Conservation (phyloP, 2,888 invertebrate species). For the Cataglyphis altisquamis region DNA sequence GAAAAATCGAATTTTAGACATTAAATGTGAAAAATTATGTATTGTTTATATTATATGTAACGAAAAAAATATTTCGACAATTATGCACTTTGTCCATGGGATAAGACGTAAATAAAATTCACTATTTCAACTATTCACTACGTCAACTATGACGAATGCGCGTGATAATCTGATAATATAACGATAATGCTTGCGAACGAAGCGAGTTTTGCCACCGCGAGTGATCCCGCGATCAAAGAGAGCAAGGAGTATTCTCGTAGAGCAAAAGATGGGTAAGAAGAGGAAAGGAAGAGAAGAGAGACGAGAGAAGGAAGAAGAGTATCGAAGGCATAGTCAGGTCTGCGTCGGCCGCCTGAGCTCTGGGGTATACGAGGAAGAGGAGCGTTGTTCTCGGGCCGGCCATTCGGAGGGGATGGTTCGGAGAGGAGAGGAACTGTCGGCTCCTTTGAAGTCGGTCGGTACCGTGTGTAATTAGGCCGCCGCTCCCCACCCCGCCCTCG, state of each 20-base stretch:
- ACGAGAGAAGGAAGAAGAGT: conserved; percentile 67
- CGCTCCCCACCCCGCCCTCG: conserved; percentile 83
- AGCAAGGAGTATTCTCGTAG: conserved; percentile 49
- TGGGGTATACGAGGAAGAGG: conserved; percentile 80
- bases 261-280: conserved; percentile 38
- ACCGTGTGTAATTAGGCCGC: conserved; percentile 85
- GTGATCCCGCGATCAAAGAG: conserved; percentile 48
- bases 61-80: neutral
- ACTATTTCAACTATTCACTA: neutral
- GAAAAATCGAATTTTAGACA: neutral
- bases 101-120: conserved; percentile 9
- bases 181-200: conserved; percentile 41
- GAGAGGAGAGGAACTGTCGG: conserved; percentile 83
- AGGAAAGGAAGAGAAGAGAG: conserved; percentile 21
- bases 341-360: conserved; percentile 70
- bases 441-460: conserved; percentile 85
- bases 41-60: neutral
- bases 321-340: conserved; percentile 71
- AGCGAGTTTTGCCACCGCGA: conserved; percentile 39
- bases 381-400: conserved; percentile 80
- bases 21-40: neutral
- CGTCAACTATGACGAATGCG: neutral
- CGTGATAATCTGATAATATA: conserved; percentile 27
- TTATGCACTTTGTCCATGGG: neutral
- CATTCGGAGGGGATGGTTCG: conserved; percentile 79